Evolutionary conservation across 2,113 vertebrate species (phyloP), one percentile per base, ranked within the genome.

Genomic region (Mobula birostris): DNA sequence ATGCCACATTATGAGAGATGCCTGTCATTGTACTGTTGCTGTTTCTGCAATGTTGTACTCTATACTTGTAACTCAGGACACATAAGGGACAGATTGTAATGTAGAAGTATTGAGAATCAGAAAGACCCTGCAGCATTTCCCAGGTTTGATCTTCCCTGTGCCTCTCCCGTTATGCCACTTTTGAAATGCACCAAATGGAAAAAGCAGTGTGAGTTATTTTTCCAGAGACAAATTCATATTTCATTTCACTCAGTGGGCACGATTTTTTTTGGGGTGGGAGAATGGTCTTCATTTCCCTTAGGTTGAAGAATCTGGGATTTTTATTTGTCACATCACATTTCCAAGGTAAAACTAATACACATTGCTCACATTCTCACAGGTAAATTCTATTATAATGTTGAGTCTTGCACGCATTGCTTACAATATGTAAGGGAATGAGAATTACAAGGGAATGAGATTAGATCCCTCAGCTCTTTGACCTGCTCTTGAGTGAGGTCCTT

Each of bases 81-180:
- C 61, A 32, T 68, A 9, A 63, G 61, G 61, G 1, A n/a, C 87
- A 32, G 12, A n/a, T 91, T 2, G 2, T 91, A 66, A 91, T 40
- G 66, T 32, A 91, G 66, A 66, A 21, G 88, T 36, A 70, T 63
- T 91, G 66, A 68, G 88, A 36, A 36, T 70, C 32, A 40, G 88
- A 70, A 91, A 70, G 4, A 58, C 85, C 14, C 12, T n/a, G 85
- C 58, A 63, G 58, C 63, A 68, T 91, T 17, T 66, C 7, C 17
- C 29, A 36, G 17, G 36, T 91, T 91, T 91, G 88, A 91, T 91
- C 88, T 91, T 19, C 32, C 40, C 66, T 91, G 48, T n/a, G n/a
- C 63, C 66, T 40, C n/a, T 9, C 2, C 11, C 17, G 1, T 1
- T 17, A 11, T 36, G 27, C 21, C 66, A 24, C n/a, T 66, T 66